These are phyloP conservation scores for Vicugna pacos DNA, from an alignment of 2,113 vertebrate genomes.

Conservation along the genomic window DNA sequence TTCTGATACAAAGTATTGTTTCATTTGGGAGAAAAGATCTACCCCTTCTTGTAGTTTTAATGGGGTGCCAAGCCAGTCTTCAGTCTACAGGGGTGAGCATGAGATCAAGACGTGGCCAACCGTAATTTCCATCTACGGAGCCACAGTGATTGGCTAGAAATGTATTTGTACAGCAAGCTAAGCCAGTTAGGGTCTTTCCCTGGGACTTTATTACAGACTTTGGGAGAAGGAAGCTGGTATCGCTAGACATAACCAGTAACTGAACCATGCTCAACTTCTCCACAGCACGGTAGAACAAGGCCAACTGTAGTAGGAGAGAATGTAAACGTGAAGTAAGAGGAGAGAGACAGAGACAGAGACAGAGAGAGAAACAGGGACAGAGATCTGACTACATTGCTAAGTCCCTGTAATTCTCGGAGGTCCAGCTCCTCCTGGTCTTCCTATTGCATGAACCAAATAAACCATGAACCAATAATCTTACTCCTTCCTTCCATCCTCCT, in stretches of 20 bases:
- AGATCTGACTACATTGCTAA: neutral
- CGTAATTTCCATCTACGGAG: neutral
- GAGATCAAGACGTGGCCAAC: neutral
- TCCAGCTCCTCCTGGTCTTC: neutral
- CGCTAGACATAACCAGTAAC: neutral
- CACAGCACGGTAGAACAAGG: neutral
- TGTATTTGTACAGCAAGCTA: neutral
- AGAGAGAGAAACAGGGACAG: neutral
- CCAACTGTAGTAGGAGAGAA: neutral
- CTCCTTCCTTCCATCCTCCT: neutral
- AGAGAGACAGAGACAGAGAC: neutral
- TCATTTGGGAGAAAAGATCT: neutral
- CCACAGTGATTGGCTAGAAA: neutral
- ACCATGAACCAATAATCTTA: neutral
- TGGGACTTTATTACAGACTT: neutral
- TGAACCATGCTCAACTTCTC: neutral
- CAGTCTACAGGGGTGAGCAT: neutral
- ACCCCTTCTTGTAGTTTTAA: neutral
- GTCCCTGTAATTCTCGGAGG: neutral
- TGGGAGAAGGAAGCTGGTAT: neutral
- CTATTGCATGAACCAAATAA: neutral
- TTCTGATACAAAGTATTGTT: neutral
- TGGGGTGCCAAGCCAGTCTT: neutral
- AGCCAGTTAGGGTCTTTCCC: neutral
- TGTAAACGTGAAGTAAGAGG: neutral